These are phyloP conservation scores for Ia io DNA, from an alignment of 2,113 vertebrate genomes.

Conservation along the genomic window DNA sequence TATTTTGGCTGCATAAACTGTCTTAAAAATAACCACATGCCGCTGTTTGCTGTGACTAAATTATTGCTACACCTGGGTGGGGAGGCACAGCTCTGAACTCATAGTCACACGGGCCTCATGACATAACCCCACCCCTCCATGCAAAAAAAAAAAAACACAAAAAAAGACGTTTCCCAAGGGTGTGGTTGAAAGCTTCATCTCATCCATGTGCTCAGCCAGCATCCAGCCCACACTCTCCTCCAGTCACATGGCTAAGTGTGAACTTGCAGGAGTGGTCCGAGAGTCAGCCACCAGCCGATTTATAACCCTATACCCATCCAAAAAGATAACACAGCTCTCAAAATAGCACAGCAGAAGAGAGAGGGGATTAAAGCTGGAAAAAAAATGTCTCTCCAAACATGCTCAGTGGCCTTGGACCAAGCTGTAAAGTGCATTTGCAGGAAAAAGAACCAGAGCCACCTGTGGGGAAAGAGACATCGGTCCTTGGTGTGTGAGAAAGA, in stretches of 20 bases:
- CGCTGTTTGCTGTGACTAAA: not conserved
- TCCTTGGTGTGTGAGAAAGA: not conserved
- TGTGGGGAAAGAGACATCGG: not conserved
- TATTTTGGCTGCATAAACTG: not conserved
- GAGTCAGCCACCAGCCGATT: not conserved
- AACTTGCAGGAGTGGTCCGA: not conserved
- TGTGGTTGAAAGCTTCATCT: not conserved
- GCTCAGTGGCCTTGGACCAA: not conserved
- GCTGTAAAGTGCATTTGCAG: not conserved
- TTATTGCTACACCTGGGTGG: not conserved
- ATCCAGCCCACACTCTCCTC: no score
- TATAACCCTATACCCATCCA: not conserved
- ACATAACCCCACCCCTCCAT: not conserved
- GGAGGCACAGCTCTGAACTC: not conserved
- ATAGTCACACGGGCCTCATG: not conserved
- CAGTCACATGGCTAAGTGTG: no score
- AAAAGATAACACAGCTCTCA: not conserved
- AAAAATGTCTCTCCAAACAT: not conserved
- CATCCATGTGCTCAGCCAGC: not conserved
- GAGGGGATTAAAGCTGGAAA: not conserved
- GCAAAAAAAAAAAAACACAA: no score
- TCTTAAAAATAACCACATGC: not conserved
- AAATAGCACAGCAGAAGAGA: not conserved
- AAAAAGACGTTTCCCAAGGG: not conserved
- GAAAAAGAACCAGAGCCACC: not conserved